Evolutionary conservation across 1,140 invertebrate genomes (phyloP).

Genomic region (Saccostrea echinata): DNA sequence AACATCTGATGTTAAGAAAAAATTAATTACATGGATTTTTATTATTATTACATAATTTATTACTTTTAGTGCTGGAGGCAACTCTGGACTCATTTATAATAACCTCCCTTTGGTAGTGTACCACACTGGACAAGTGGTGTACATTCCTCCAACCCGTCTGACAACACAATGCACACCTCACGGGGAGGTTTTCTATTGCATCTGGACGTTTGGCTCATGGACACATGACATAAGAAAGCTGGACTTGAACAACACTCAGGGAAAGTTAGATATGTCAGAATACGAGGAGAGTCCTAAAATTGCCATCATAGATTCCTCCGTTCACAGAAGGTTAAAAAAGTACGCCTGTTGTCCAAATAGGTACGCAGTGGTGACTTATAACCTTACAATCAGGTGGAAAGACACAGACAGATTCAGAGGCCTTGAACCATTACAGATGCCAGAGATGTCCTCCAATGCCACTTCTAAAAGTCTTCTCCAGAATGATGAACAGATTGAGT

Average conservation of each 20-base stretch:
- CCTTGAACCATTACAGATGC: neutral
- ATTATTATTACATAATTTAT: neutral
- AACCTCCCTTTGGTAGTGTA: neutral
- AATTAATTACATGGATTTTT: too few relatives aligned
- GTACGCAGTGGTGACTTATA: slow-evolving; percentile 1
- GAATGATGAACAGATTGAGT: neutral
- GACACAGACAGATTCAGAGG: slow-evolving; percentile 30
- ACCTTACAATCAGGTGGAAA: slow-evolving; percentile 22
- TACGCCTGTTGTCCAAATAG: neutral
- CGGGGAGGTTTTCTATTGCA: neutral
- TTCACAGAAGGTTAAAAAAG: neutral
- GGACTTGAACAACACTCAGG: slow-evolving; percentile 15
- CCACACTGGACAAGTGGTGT: neutral
- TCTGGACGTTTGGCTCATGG: slow-evolving; percentile 25
- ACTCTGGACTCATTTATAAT: slow-evolving; percentile 21
- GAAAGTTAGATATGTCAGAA: neutral
- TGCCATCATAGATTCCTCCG: neutral
- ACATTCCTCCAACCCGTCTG: neutral
- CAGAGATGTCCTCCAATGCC: neutral
- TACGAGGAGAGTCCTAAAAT: neutral
- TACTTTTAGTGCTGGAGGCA: neutral
- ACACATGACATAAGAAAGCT: neutral
- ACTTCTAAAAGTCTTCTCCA: neutral
- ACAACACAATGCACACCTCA: neutral
- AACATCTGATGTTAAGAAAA: too few relatives aligned